Conservation (phyloP, 2,113 vertebrate genomes). For the Illadopsis cleaveri region DNA sequence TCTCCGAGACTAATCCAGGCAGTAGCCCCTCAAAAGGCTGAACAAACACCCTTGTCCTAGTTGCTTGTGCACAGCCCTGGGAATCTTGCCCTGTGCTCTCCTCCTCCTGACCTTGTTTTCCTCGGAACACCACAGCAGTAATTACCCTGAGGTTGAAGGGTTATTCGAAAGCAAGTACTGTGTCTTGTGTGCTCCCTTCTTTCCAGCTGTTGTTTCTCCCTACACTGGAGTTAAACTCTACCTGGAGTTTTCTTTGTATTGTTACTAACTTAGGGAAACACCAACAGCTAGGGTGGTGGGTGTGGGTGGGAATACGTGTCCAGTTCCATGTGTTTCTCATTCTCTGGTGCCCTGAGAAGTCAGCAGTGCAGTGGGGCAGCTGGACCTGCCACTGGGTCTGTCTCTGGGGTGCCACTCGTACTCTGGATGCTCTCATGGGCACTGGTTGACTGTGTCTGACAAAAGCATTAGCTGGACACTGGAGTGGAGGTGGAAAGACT, state of each 20-base stretch:
- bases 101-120: constrained; percentile 48
- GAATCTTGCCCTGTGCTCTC: background rate
- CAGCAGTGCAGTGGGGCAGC: accelerated
- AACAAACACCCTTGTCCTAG: constrained; percentile 45
- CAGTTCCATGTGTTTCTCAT: background rate
- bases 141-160: constrained; percentile 45
- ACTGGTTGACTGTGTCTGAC: background rate
- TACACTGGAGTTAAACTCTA: background rate
- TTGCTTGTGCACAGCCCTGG: constrained; percentile 28
- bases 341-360: background rate
- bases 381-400: background rate
- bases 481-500: background rate
- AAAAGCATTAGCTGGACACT: background rate
- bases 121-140: constrained; percentile 24
- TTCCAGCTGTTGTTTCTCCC: background rate
- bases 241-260: background rate
- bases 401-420: accelerated
- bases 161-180: constrained; percentile 53
- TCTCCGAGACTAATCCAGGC: background rate
- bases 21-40: background rate
- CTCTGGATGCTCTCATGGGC: background rate
- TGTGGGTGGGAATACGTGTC: background rate
- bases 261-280: background rate
- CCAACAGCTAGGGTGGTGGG: background rate
- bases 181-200: background rate